Conservation (phyloP, 35 echinoderm and acorn worm species). For the Stichopus chloronotus region DNA sequence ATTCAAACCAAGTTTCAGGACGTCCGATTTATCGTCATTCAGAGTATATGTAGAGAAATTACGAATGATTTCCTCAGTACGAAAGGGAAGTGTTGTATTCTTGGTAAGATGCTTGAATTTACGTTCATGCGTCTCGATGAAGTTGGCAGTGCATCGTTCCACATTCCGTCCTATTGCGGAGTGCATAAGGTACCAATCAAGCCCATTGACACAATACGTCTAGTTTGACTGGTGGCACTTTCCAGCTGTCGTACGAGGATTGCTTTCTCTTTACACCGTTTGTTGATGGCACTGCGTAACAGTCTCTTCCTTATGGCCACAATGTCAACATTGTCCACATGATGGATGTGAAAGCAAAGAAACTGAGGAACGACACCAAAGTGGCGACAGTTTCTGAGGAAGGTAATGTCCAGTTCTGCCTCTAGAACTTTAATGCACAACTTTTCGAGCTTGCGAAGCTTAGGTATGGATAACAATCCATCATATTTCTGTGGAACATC, state of each 20-base stretch:
- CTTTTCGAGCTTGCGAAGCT: slow-evolving; percentile 21
- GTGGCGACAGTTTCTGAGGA: slow-evolving; percentile 15
- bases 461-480: neutral
- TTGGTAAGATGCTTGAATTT: slow-evolving; percentile 20
- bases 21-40: neutral
- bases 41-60: slow-evolving; percentile 40
- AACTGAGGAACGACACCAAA: slow-evolving; percentile 15
- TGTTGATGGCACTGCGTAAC: slow-evolving; percentile 27
- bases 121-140: neutral
- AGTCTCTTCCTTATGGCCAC: slow-evolving; percentile 18
- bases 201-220: neutral
- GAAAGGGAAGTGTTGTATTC: slow-evolving; percentile 9
- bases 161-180: slow-evolving; percentile 5
- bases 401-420: slow-evolving; percentile 11
- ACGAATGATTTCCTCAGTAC: neutral
- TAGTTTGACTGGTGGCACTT: neutral
- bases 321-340: neutral
- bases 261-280: slow-evolving; percentile 2
- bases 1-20: neutral
- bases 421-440: neutral
- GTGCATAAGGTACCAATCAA: neutral
- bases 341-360: neutral
- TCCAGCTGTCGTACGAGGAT: neutral
- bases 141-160: neutral
- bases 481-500: slow-evolving; percentile 6